Base-by-base conservation (phyloP, 2,113 vertebrate genomes). In the Strix uralensis region DNA sequence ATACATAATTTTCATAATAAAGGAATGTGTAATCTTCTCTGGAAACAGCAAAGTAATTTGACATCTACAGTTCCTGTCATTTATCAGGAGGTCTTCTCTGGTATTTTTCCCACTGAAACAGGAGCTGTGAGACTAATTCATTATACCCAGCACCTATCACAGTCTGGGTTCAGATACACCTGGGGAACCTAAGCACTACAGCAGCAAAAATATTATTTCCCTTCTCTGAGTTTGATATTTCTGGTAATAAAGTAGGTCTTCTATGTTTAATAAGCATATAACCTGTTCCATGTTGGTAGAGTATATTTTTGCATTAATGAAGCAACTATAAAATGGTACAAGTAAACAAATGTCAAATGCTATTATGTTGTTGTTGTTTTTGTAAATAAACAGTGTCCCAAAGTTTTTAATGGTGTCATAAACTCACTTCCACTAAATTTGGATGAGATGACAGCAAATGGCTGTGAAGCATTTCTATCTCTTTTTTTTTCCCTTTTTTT, bases 321-420 rank as follows among this genome's bases (percentile, higher is more conserved):
- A 86, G 70, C 78, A 94, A 49, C 49, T 85, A 36, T 67, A 54
- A 94, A 93, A 88, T 93, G 40, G 62, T 95, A 73, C 40, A 46
- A 49, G 18, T 95, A 86, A 95, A 96, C 67, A 91, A 92, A 81
- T 90, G 71, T 88, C 55, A 90, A 93, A 82, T 92, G 77, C 81
- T 96, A 52, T 74, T 94, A 83, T 54, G 30, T 86, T 93, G 61
- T 92, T 94, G 54, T 88, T 96, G 73, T 92, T 95, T 97, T 98
- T 91, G 89, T 97, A 90, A 98, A 97, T 97, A 97, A 98, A 97
- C 52, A 69, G 70, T 65, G 29, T 82, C 36, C 54, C 84, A 61
- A 93, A 94, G 44, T 83, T 73, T 73, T 57, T 86, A 51, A 51
- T 47, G 36, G 30, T 95, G 75, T 95, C 42, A 85, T 79, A 91